Base-by-base conservation (phyloP, 2,888 invertebrate species). In the Phrixothrix hirtus region DNA sequence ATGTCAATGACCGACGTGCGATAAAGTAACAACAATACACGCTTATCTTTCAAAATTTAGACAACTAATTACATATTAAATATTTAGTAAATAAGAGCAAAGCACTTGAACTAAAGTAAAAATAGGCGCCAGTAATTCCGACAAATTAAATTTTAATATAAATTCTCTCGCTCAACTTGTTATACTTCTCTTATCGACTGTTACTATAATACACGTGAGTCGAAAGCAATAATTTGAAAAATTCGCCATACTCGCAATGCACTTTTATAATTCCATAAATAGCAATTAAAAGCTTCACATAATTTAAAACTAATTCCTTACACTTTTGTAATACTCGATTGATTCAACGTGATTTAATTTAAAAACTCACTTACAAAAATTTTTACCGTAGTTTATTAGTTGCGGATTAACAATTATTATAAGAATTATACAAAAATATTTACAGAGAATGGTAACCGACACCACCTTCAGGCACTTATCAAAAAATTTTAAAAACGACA, bases 1-100 rank as follows among this genome's bases (percentile, higher is more conserved):
- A 69, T 64, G 72, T 73, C 71, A 74, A 72, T 66, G 74, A 74
- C 75, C 74, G 74, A 73, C 50, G 54, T 52, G 53, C 61, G 66
- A 68, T 67, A 67, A 64, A 59, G 65, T 60, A 65, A 66, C 64
- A 64, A 67, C 63, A 63, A 62, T 61, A 62, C 54, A 47, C 47
- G 57, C 36, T 60, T 62, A 59, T 61, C 59, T 57, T 42, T 29
- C 29, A 48, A 59, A 51, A 53, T 61, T 50, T 47, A 61, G 61
- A 56, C 54, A 38, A 43, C 38, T 39, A 50, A 50, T 41, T 55
- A 37, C 35, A 37, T 26, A 36, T 38, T 41, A 30, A 32, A 46
- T 32, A 45, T 31, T 37, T 47, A 37, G 34, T 39, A 47, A 47
- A 47, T 30, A 46, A 41, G 41, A 30, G 21, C 16, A 16, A 16